phyloP scores from a whole-genome alignment of 2,888 invertebrate species.

The Coecobrya sp. region DNA sequence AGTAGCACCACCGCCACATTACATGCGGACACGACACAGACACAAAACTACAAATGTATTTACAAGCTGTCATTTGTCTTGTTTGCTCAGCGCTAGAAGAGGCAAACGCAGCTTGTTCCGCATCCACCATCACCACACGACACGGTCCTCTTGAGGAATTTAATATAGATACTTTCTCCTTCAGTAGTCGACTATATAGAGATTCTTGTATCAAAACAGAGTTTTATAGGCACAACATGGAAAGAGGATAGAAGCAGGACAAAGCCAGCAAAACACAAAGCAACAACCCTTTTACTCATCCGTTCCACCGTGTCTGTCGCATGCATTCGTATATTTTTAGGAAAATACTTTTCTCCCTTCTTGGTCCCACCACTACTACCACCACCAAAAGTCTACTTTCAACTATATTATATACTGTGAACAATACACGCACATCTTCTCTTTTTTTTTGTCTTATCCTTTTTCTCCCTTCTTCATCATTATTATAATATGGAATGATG shows the following conservation, averaged over 20 bases:
- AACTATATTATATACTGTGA: constrained; percentile 4
- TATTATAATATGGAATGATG: background rate
- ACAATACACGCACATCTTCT: constrained; percentile 31
- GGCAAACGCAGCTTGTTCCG: constrained; percentile 23
- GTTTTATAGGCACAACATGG: background rate
- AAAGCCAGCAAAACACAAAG: background rate
- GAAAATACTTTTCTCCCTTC: constrained; percentile 59
- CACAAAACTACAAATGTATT: constrained; percentile 54
- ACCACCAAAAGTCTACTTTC: background rate
- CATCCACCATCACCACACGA: background rate
- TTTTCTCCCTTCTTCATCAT: background rate
- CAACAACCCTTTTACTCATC: constrained; percentile 39
- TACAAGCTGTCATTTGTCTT: constrained; percentile 73
- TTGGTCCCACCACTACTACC: background rate
- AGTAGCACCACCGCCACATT: constrained; percentile 15
- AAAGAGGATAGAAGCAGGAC: background rate
- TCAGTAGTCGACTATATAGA: background rate
- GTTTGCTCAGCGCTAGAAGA: constrained; percentile 42
- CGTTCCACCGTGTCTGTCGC: background rate
- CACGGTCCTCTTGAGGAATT: constrained; percentile 62
- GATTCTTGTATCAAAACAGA: background rate
- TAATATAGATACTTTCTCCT: constrained; percentile 40
- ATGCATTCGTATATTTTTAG: constrained; percentile 25
- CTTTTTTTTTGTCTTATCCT: constrained; percentile 11
- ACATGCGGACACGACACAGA: background rate